Evolutionary conservation across 2,797 vertebrate genomes (phyloP), one percentile per base, ranked within the genome.

Genomic region (Rhyacichthys aspro): DNA sequence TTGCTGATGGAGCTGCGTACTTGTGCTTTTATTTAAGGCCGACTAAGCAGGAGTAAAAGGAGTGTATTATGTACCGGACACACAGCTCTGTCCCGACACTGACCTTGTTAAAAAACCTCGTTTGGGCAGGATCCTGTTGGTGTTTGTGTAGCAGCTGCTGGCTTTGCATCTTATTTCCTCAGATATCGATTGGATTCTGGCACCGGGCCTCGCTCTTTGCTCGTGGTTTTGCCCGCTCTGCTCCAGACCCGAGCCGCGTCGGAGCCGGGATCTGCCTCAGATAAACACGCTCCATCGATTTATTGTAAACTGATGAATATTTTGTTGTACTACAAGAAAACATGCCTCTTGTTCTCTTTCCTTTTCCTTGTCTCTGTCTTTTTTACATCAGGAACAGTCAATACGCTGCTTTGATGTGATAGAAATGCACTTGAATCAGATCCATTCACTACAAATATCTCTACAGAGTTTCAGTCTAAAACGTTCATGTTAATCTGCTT

Each of bases 161-260:
- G 62, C 59, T 74, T 86, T 85, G 83, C 82, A 87, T 88, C 85
- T 88, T 79, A 70, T 85, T 88, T 83, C 78, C 72, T 61, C 45
- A 55, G 67, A 65, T 84, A 89, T 88, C 74, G 88, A 89, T 87
- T 83, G 72, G 45, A 76, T 63, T 41, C 71, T 86, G 81, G 84
- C 84, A 70, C 17, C 17, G 1, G 0, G 75, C 81, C 80, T 64
- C 32, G 63, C 62, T 82, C 74, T 63, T 75, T 76, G 72, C 64
- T 78, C 64, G 67, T 75, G 72, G 67, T 84, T 75, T 82, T 79
- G 78, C 73, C 75, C 66, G 75, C 73, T 77, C 58, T 79, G 73
- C 46, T 64, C 74, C 67, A 69, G 70, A 72, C 53, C 18, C 32
- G 12, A 14, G 32, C 69, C 43, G 62, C 65, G 37, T 54, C 49